Evolutionary conservation across 2,888 invertebrate genomes (phyloP), one percentile per base, ranked within the genome.

Genomic region (Prosopocoilus inquinatus): DNA sequence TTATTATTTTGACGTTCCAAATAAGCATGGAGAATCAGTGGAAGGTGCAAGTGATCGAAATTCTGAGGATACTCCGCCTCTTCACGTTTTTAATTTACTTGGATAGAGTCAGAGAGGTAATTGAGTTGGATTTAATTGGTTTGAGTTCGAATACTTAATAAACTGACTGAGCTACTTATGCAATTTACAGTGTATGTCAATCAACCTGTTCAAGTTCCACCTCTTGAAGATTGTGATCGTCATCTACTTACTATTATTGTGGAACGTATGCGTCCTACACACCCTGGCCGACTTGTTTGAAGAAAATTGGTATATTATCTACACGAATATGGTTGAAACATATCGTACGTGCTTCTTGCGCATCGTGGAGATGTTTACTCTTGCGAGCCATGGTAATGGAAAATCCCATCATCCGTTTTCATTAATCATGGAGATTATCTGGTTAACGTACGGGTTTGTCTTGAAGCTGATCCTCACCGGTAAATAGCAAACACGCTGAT

Each of bases 1-100:
- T 70, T 2, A n/a, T 73, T 8, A 61, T 67, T 3, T 2, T 36
- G n/a, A 33, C 47, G 1, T 35, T 69, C 2, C 5, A 45, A n/a
- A 2, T 35, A n/a, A n/a, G 53, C 3, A 46, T 50, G 1, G 33
- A 5, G 3, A 47, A 51, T 4, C 44, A 28, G 2, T 55, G 72
- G 70, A 69, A 65, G 13, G 63, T 66, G 33, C 59, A 68, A 15
- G 32, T 62, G 2, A 55, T 70, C 2, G 71, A 73, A 39, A 59
- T 71, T 20, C 11, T 74, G 11, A 75, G 73, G 43, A 62, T 77
- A 54, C 44, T 75, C 12, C 61, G 75, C 48, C 49, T 76, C 2
- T 64, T 67, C 38, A 72, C 69, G 28, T 50, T 75, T 9, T 34
- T 74, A 2, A 32, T 58, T 47, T 75, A 73, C 53, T 63, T 66